Percentiles rank a stretch among this genome's conserved stretches.
Conservation (phyloP, 2,888 invertebrate species). For the Pristionchus exspectatus region DNA sequence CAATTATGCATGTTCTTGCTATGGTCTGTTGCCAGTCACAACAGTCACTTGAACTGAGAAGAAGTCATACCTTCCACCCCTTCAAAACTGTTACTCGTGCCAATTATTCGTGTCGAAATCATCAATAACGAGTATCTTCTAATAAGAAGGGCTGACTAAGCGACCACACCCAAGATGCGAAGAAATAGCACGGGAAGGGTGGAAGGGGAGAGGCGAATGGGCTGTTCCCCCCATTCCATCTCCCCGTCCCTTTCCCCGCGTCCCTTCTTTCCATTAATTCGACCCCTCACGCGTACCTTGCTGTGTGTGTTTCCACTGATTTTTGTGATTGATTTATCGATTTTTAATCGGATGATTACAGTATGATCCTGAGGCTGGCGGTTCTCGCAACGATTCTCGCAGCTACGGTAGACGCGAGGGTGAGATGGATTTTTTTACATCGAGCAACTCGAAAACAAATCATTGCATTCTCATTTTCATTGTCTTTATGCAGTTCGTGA, state of each 20-base stretch:
- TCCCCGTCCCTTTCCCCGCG: background rate
- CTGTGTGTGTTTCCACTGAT: background rate
- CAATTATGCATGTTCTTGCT: background rate
- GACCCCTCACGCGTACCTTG: background rate
- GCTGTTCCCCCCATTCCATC: constrained; percentile 4
- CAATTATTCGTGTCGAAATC: background rate
- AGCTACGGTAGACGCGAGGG: background rate
- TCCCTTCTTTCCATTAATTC: constrained; percentile 19
- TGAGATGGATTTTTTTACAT: background rate
- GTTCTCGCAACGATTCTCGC: background rate
- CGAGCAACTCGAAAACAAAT: background rate
- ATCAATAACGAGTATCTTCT: constrained; percentile 45
- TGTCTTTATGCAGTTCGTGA: background rate
- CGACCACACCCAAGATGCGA: constrained; percentile 55
- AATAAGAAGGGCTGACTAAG: background rate
- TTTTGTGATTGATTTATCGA: background rate
- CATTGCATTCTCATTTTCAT: background rate
- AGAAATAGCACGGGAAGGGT: background rate
- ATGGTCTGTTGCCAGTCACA: background rate
- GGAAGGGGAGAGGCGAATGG: background rate
- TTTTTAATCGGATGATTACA: background rate
- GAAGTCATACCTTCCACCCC: background rate
- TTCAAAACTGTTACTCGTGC: background rate
- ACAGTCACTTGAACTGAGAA: background rate
- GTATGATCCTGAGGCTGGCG: constrained; percentile 32